A percentile compares a stretch with the other conserved stretches of the same genome.
Evolutionary conservation across 1,140 invertebrate species (phyloP).

Genomic region (Mycetomoellerius zeteki): DNA sequence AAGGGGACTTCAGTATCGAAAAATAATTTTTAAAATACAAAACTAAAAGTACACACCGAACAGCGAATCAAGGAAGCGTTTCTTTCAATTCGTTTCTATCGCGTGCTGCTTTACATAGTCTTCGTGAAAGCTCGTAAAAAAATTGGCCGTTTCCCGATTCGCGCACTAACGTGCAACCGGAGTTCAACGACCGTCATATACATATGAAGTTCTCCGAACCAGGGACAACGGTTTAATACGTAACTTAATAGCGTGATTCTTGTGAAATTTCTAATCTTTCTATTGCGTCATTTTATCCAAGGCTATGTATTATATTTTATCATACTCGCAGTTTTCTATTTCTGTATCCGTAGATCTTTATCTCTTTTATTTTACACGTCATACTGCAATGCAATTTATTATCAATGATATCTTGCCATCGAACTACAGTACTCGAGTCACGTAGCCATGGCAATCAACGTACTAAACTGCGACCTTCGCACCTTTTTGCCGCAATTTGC

Average conservation of each 20-base stretch:
- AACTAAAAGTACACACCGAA: background rate
- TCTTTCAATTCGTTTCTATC: conserved; percentile 32
- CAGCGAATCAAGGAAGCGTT: background rate
- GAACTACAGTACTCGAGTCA: conserved; percentile 30
- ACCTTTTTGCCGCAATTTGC: background rate
- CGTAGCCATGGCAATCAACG: conserved; percentile 36
- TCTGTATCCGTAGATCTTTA: background rate
- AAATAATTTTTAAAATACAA: conserved; percentile 12
- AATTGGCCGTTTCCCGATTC: conserved; percentile 27
- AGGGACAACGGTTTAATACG: conserved; percentile 5
- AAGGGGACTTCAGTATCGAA: background rate
- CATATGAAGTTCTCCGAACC: background rate
- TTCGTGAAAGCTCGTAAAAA: conserved; percentile 47
- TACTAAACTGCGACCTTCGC: conserved; percentile 10
- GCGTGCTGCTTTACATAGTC: conserved; percentile 29
- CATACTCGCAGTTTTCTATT: background rate
- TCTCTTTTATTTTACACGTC: conserved; percentile 8
- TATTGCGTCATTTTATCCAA: background rate
- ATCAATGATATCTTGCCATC: conserved; percentile 14
- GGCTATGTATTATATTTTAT: background rate
- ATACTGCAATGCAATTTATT: conserved; percentile 23
- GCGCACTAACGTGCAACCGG: background rate
- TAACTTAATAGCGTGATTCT: conserved; percentile 4
- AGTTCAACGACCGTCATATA: conserved; percentile 35
- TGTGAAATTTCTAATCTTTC: background rate